Base-by-base conservation (phyloP, 2,797 vertebrate species). In the Sorex maritimensis region DNA sequence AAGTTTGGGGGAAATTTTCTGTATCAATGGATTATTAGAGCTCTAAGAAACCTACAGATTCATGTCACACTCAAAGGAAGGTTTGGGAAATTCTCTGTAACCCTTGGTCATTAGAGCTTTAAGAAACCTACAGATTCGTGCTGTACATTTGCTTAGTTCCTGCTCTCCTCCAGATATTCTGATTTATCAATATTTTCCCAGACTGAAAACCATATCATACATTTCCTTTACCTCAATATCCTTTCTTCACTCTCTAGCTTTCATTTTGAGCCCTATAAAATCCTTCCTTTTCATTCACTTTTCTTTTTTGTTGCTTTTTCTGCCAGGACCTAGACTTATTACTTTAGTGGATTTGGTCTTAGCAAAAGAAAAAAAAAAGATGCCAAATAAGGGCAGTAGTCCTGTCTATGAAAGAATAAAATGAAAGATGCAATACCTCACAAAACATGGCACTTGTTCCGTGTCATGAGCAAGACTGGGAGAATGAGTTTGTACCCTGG, bases 281-380 rank as follows among this genome's bases (percentile, higher is more conserved):
- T 69, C 12, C 0, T 75, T 61, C 34, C 15, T 46, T 93, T 75
- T 38, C 41, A 0, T 7, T 88, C 38, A 26, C 55, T 58, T 17
- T 85, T 55, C 69, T 11, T 24, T 80, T 80, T 46, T 1, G 2
- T 49, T 5, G 71, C 58, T 80, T 78, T 72, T 58, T 73, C 46
- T 55, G 92, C 17, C 15, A 75, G 68, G 46, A 44, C 4, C 10
- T 55, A 61, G 24, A 78, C 9, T 23, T 11, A 69, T 63, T n/a
- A 1, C 13, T 78, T 93, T 58, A 78, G 14, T 58, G 67, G 34
- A 71, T 49, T 88, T 74, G n/a, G 26, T 63, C 86, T 92, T n/a
- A 46, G 73, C 8, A 89, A 90, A 92, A 73, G 21, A 0, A 15
- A 65, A 55, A 34, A 77, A 44, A 28, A 10, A 61, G 55, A 58